Percentiles rank a stretch among this genome's conserved stretches.
Evolutionary conservation across 2,113 vertebrate species (phyloP).

Genomic region (Hippocampus mohnikei): DNA sequence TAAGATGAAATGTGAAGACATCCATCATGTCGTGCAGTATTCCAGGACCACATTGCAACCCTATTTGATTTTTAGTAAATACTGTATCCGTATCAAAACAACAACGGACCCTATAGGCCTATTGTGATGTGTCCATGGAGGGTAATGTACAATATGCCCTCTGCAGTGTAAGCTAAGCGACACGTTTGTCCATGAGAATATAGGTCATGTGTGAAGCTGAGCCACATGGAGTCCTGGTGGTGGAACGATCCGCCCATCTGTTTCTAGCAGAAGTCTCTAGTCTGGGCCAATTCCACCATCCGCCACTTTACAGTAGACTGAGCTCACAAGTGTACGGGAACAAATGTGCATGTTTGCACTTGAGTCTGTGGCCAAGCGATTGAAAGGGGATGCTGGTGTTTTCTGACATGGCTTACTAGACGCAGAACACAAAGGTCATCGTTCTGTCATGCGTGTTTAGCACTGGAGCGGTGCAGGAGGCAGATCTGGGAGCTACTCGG

Average conservation of each 20-base stretch:
- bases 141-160: conserved; percentile 29
- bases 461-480: conserved; percentile 27
- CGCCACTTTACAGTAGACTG: conserved; percentile 42
- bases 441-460: conserved; percentile 36
- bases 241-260: conserved; percentile 65
- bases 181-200: conserved; percentile 50
- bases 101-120: background rate
- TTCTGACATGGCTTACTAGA: conserved; percentile 27
- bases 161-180: conserved; percentile 22
- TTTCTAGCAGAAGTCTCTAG: conserved; percentile 62
- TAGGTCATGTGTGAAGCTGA: conserved; percentile 65
- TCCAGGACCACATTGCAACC: background rate
- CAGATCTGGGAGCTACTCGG: conserved; percentile 28
- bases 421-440: conserved; percentile 49
- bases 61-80: conserved; percentile 10
- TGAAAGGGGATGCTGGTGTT: conserved; percentile 32
- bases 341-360: conserved; percentile 46
- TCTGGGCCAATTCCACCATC: conserved; percentile 65
- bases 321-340: conserved; percentile 35
- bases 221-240: conserved; percentile 64
- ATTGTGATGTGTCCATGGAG: conserved; percentile 14
- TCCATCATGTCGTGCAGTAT: background rate
- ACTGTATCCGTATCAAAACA: conserved; percentile 19
- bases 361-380: conserved; percentile 46
- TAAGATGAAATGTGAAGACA: conserved; percentile 14